Evolutionary conservation across 2,797 vertebrate species (phyloP).

Genomic region (Gymnopithys bicolor): DNA sequence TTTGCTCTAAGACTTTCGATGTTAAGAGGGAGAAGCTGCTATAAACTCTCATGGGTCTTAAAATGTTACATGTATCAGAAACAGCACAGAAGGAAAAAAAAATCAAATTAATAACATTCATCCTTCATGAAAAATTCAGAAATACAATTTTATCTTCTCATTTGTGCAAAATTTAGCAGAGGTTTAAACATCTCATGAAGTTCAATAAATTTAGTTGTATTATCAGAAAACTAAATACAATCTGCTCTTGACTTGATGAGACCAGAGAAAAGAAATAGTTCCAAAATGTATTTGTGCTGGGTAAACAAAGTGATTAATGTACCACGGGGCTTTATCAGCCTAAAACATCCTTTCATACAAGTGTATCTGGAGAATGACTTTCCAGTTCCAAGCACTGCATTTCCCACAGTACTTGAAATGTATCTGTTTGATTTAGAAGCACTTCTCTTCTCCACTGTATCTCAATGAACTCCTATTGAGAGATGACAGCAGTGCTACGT

Average conservation of each 20-base stretch:
- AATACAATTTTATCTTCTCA: background rate
- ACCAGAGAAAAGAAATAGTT: background rate
- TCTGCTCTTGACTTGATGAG: background rate
- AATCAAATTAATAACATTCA: background rate
- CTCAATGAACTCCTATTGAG: constrained; percentile 34
- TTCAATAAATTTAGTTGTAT: background rate
- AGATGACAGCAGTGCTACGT: background rate
- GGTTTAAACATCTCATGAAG: background rate
- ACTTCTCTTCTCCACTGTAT: background rate
- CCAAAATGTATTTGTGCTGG: background rate
- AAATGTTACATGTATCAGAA: background rate
- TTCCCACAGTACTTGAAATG: constrained; percentile 30
- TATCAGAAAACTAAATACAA: background rate
- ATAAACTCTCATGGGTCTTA: background rate
- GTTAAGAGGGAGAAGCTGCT: background rate
- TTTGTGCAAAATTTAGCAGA: background rate
- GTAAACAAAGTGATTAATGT: background rate
- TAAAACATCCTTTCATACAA: background rate
- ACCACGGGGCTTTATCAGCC: background rate
- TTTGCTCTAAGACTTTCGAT: background rate
- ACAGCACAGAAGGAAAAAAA: background rate
- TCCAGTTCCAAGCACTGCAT: background rate
- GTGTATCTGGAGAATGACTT: background rate
- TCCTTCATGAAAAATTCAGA: background rate
- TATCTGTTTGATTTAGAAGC: constrained; percentile 18